Conservation (phyloP, 2,797 vertebrate species). For the Poecilia velifera region DNA sequence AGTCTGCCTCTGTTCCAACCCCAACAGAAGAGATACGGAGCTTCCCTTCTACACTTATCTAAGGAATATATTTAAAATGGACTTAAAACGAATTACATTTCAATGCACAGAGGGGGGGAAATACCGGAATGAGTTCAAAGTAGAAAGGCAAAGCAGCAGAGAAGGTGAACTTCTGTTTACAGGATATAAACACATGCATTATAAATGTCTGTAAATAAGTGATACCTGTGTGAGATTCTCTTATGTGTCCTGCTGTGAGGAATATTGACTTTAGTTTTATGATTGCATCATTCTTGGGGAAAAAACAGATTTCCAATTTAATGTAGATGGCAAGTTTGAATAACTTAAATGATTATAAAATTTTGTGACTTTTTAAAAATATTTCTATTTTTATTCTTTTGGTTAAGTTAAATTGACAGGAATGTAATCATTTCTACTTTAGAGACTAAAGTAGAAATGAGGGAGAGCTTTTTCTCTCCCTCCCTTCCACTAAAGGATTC, state of each 20-base stretch:
- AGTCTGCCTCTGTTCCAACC: slow-evolving; percentile 57
- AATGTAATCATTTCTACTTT: neutral
- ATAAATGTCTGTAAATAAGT: neutral
- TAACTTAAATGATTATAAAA: neutral
- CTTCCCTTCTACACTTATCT: slow-evolving; percentile 58
- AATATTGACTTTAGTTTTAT: neutral
- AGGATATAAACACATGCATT: neutral
- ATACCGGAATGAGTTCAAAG: neutral
- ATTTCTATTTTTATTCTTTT: neutral
- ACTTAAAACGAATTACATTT: slow-evolving; percentile 36
- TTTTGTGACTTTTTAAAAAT: neutral
- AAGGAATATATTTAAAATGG: slow-evolving; percentile 34
- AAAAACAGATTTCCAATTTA: neutral
- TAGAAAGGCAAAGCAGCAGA: neutral
- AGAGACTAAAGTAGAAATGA: neutral
- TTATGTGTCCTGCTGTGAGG: too few relatives aligned
- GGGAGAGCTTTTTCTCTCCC: neutral
- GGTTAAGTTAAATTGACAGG: neutral
- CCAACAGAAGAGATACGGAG: slow-evolving; percentile 51
- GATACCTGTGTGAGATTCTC: neutral
- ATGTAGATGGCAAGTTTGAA: neutral
- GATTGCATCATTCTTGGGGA: neutral
- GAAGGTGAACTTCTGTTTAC: neutral
- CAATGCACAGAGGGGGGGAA: slow-evolving; percentile 24
- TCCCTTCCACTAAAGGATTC: neutral